A percentile compares a stretch with the other conserved stretches of the same genome.
phyloP scores from a whole-genome alignment of 2,113 vertebrate genomes.

The Cryptomyrus ogoouensis region DNA sequence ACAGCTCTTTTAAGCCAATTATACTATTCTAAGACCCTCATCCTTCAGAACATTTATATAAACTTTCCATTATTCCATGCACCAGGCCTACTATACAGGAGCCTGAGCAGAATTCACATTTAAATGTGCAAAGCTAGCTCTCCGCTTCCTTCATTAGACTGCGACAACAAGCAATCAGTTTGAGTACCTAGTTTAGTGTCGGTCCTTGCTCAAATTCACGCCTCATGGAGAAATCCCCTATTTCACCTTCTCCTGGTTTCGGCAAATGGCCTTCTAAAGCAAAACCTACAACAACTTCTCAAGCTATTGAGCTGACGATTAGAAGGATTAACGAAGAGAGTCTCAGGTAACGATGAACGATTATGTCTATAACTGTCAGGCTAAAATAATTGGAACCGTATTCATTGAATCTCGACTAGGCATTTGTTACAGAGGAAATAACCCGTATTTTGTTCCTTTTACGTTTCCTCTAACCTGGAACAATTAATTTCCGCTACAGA shows the following conservation, averaged over 20 bases:
- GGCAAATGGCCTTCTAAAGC: neutral
- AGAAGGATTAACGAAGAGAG: conserved; percentile 19
- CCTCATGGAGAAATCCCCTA: neutral
- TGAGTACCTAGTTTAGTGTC: neutral
- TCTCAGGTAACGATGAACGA: conserved; percentile 26
- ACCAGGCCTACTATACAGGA: neutral
- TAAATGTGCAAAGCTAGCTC: neutral
- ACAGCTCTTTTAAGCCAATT: neutral
- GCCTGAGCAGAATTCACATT: neutral
- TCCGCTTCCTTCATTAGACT: neutral
- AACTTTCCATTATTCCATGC: neutral
- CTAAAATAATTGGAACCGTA: conserved; percentile 30
- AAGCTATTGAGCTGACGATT: conserved; percentile 26
- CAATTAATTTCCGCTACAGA: conserved; percentile 13
- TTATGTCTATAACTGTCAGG: conserved; percentile 32
- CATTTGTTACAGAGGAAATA: conserved; percentile 28
- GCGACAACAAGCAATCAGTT: neutral
- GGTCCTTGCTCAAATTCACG: neutral
- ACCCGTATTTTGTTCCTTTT: conserved; percentile 32
- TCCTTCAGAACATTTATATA: neutral
- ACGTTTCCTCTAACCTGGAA: conserved; percentile 28
- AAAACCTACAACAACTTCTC: conserved; percentile 9
- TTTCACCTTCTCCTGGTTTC: neutral
- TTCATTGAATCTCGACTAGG: conserved; percentile 33
- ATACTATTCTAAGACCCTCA: neutral